Percentiles rank a stretch among this genome's conserved stretches.
Conservation (phyloP, 2,888 invertebrate genomes). For the Agrochola lota region DNA sequence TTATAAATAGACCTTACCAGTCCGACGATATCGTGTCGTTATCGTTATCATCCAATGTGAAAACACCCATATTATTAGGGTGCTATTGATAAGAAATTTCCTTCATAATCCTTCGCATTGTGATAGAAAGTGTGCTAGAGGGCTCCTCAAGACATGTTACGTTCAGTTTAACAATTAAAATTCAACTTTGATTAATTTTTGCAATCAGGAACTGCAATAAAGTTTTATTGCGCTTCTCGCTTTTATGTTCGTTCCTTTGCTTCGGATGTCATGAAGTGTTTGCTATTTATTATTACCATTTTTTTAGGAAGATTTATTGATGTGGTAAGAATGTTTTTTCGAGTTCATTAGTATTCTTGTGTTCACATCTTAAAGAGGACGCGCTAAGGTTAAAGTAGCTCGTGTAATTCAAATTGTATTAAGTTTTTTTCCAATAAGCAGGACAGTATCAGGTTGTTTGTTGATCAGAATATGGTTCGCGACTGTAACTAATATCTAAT, state of each 20-base stretch:
- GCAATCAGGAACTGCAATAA: conserved; percentile 27
- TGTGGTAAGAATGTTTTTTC: conserved; percentile 46
- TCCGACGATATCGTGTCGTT: too few relatives aligned
- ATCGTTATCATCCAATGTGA: too few relatives aligned
- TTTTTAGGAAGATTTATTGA: conserved; percentile 17
- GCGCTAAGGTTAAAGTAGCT: not conserved
- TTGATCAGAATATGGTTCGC: not conserved
- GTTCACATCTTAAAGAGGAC: not conserved
- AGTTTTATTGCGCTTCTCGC: conserved; percentile 14
- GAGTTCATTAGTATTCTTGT: not conserved
- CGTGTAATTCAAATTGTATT: too few relatives aligned
- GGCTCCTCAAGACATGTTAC: not conserved
- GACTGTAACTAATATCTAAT: not conserved
- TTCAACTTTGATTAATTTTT: conserved; percentile 37
- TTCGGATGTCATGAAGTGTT: conserved; percentile 54
- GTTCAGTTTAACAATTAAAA: conserved; percentile 10
- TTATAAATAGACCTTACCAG: too few relatives aligned
- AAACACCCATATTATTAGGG: too few relatives aligned
- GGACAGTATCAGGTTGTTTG: too few relatives aligned
- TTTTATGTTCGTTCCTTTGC: conserved; percentile 7
- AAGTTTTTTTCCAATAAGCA: not conserved
- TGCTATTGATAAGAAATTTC: too few relatives aligned
- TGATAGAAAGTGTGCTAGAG: not conserved
- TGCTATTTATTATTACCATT: conserved; percentile 39
- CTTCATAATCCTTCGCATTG: not conserved